Conservation (phyloP, 2,888 invertebrate genomes). For the Psococerastis gibbosa region DNA sequence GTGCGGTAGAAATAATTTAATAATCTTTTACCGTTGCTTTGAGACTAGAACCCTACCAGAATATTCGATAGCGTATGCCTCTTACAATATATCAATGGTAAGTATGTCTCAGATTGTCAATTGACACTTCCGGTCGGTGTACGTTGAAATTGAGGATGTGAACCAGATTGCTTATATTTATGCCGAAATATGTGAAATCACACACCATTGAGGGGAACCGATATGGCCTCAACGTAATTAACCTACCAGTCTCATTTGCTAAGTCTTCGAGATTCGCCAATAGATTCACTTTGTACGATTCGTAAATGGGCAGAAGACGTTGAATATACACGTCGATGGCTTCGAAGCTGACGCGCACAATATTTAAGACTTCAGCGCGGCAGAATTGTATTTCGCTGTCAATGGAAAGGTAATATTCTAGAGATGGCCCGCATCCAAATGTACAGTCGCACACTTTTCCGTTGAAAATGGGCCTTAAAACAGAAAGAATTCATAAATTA, state of each 20-base stretch:
- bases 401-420: conserved; percentile 46
- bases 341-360: conserved; percentile 40
- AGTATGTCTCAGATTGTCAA: no score
- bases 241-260: conserved; percentile 36
- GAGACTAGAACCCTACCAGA: no score
- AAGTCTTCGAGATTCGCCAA: conserved; percentile 41
- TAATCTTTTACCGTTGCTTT: no score
- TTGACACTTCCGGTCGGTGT: no score
- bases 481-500: conserved; percentile 9
- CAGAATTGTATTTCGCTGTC: conserved; percentile 38
- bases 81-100: no score
- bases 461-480: conserved; percentile 56
- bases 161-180: no score
- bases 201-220: no score
- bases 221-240: no score
- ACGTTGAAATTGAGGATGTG: no score
- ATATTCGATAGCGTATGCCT: no score
- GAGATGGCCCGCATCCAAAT: conserved; percentile 50
- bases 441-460: conserved; percentile 60
- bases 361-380: conserved; percentile 35
- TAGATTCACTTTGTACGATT: conserved; percentile 50
- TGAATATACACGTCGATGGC: conserved; percentile 40
- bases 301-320: conserved; percentile 42
- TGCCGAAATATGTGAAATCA: no score
- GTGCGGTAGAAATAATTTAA: no score